Conservation (phyloP, 2,888 invertebrate genomes). For the Lochmaea capreae region DNA sequence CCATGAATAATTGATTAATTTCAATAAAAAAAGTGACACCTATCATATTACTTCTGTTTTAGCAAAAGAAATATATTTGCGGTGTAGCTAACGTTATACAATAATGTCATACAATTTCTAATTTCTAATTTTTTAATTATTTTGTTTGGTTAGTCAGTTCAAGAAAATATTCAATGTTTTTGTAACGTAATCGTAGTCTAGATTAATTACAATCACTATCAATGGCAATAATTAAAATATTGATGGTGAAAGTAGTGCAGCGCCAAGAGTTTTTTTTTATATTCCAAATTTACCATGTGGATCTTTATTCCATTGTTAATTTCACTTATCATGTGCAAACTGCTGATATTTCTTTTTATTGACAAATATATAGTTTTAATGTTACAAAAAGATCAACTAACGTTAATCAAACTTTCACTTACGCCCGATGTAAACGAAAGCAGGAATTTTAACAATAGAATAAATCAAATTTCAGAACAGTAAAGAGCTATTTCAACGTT, state of each 20-base stretch:
- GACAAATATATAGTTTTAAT: too few species aligned
- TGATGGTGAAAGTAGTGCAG: slow-evolving; percentile 5
- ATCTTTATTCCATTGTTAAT: too few species aligned
- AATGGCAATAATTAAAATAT: not conserved
- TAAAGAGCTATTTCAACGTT: too few species aligned
- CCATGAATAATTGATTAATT: not conserved
- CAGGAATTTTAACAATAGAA: too few species aligned
- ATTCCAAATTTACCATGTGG: too few species aligned
- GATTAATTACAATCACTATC: not conserved
- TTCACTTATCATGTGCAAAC: too few species aligned
- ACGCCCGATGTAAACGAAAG: too few species aligned
- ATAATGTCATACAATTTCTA: slow-evolving; percentile 1
- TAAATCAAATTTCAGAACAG: too few species aligned
- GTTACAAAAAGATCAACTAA: too few species aligned
- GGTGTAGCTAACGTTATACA: not conserved
- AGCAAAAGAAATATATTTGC: not conserved
- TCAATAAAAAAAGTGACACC: not conserved
- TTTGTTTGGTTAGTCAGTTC: not conserved
- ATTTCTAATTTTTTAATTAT: not conserved
- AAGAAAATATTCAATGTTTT: not conserved
- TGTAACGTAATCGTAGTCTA: not conserved
- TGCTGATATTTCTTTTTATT: too few species aligned
- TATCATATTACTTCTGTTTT: not conserved
- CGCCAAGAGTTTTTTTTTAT: not conserved
- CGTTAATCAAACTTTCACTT: too few species aligned